A percentile compares a stretch with the other conserved stretches of the same genome.
These are phyloP conservation scores for Anarrhichthys ocellatus DNA, from an alignment of 2,113 vertebrate species.

Conservation along the genomic window DNA sequence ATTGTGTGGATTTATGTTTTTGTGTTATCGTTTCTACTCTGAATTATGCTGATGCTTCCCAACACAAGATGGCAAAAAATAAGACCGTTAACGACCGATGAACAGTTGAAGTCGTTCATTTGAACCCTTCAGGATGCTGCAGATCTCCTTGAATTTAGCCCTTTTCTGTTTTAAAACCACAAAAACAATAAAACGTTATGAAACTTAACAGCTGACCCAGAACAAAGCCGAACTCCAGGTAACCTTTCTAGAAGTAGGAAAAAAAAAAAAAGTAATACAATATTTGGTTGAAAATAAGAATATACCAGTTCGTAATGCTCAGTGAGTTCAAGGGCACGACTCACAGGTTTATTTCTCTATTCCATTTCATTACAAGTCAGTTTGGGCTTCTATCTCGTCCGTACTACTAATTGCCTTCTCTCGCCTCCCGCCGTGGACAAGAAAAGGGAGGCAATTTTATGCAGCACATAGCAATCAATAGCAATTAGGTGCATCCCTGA, in stretches of 20 bases:
- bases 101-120: slow-evolving; percentile 28
- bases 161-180: background rate
- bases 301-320: slow-evolving; percentile 50
- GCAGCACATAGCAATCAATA: slow-evolving; percentile 94
- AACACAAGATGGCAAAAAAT: slow-evolving; percentile 6
- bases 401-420: slow-evolving; percentile 90
- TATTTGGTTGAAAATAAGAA: slow-evolving; percentile 18
- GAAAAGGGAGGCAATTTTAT: slow-evolving; percentile 93
- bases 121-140: background rate
- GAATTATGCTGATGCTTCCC: background rate
- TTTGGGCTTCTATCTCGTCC: slow-evolving; percentile 82
- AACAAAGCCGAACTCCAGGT: background rate
- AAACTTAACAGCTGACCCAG: slow-evolving; percentile 3
- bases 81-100: slow-evolving; percentile 24
- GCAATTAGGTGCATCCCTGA: slow-evolving; percentile 93
- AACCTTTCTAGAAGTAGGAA: slow-evolving; percentile 12
- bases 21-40: slow-evolving; percentile 19
- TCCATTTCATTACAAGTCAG: slow-evolving; percentile 90
- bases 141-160: slow-evolving; percentile 8
- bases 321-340: slow-evolving; percentile 74
- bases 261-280: slow-evolving; percentile 1
- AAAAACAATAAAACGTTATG: background rate
- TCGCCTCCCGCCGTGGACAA: slow-evolving; percentile 84
- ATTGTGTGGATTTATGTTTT: slow-evolving; percentile 67
- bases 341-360: slow-evolving; percentile 80